Evolutionary conservation across 23 tunicate genomes (phyloP).

Genomic region (Oikopleura albicans): DNA sequence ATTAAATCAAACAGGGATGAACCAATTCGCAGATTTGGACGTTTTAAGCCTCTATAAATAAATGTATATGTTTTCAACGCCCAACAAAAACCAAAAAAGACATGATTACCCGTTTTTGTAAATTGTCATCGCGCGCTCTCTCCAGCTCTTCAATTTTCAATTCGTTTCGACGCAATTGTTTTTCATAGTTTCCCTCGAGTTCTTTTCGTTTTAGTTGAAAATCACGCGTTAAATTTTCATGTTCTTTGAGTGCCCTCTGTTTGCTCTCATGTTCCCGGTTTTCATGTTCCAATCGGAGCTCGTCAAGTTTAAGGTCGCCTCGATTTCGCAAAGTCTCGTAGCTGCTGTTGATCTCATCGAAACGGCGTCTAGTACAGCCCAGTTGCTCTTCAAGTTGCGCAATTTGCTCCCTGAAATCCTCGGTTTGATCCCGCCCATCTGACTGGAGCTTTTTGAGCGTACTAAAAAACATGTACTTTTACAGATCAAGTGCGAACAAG

Average conservation of each 20-base stretch:
- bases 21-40: too few relatives aligned
- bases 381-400: background rate
- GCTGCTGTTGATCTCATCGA: background rate
- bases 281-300: background rate
- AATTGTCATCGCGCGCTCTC: background rate
- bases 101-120: slow-evolving; percentile 9
- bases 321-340: background rate
- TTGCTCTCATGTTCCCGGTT: background rate
- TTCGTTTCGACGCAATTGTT: background rate
- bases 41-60: too few relatives aligned
- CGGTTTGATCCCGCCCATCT: background rate
- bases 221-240: background rate
- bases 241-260: background rate
- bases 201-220: background rate
- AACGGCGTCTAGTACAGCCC: background rate
- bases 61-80: too few relatives aligned
- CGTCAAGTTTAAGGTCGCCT: background rate
- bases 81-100: too few relatives aligned
- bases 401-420: background rate
- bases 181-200: background rate
- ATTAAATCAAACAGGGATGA: too few relatives aligned
- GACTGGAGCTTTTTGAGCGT: background rate
- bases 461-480: too few relatives aligned
- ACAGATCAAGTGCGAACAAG: too few relatives aligned
- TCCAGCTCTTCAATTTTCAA: background rate